Conservation (phyloP, 2,113 vertebrate species). For the Thalassarche chlororhynchos region DNA sequence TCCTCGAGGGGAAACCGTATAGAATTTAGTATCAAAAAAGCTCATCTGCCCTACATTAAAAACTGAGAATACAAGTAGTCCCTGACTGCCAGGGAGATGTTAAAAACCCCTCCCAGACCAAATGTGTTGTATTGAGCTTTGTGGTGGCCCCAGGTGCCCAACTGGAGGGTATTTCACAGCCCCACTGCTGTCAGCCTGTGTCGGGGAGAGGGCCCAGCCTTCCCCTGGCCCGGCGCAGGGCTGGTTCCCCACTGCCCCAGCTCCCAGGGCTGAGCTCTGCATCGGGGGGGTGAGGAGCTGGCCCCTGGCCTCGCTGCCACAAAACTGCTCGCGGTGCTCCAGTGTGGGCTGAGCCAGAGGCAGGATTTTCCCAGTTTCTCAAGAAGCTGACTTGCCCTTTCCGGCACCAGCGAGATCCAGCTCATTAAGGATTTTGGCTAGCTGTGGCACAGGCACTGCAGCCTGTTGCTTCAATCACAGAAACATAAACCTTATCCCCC, state of each 20-base stretch:
- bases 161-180: background rate
- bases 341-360: background rate
- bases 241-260: rapidly evolving
- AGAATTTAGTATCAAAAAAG: background rate
- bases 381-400: rapidly evolving
- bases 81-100: background rate
- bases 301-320: rapidly evolving
- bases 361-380: rapidly evolving
- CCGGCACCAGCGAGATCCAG: too few species aligned
- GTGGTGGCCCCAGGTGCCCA: background rate
- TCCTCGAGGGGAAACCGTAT: rapidly evolving
- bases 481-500: background rate
- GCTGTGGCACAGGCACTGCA: background rate
- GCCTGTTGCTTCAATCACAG: background rate
- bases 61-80: background rate
- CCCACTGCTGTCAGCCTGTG: rapidly evolving
- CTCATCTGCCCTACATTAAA: background rate
- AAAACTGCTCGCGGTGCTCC: rapidly evolving
- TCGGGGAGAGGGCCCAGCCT: rapidly evolving
- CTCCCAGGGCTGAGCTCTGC: background rate
- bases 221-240: rapidly evolving
- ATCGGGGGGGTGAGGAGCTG: rapidly evolving
- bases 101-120: background rate
- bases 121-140: rapidly evolving
- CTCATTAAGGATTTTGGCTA: rapidly evolving